Base-by-base conservation (phyloP, 2,113 vertebrate genomes). In the Hylia prasina region DNA sequence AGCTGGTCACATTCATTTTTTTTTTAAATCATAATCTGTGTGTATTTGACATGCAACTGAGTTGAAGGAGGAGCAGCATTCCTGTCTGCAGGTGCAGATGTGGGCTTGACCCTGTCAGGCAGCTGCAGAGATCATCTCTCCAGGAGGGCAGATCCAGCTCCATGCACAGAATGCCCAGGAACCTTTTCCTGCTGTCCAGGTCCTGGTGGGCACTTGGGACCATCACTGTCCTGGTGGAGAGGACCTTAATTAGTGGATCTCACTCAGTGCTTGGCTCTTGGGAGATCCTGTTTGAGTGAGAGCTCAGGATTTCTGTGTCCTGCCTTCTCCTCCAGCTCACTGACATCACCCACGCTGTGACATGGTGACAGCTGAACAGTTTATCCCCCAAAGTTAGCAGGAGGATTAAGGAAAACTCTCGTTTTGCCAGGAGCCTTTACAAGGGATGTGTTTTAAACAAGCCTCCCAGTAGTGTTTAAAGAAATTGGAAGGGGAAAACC, bases 401-500 rank as follows among this genome's bases (percentile, higher is more conserved):
- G 80, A 50, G 91, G 60, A 83, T 71, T 20, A 70, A 86, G 58
- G 68, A 80, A 84, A 87, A 54, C n/a, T 71, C 77, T 64, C 44
- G 21, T 89, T 89, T 68, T 94, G 47, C 72, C 79, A 71, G 73
- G 50, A 80, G 50, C 25, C 45, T 81, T 84, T 78, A 7, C 28
- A 56, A 44, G 33, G 61, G 70, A 9, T 47, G 47, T 78, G 7
- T 90, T 90, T 89, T 80, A 72, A 93, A 87, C 44, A 40, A 89
- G 42, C 35, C 50, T 53, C 37, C 60, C 40, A 60, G 25, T 39
- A 53, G 25, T 13, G 15, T 60, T 69, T 86, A 16, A 71, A 87
- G 71, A 84, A 61, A 54, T 53, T 27, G 63, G 66, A 78, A 79
- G 42, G 72, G 53, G 22, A 35, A 61, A 48, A 50, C 12, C 56